Evolutionary conservation across 2,797 vertebrate genomes (phyloP).

Genomic region (Petrocephalus sullivani): DNA sequence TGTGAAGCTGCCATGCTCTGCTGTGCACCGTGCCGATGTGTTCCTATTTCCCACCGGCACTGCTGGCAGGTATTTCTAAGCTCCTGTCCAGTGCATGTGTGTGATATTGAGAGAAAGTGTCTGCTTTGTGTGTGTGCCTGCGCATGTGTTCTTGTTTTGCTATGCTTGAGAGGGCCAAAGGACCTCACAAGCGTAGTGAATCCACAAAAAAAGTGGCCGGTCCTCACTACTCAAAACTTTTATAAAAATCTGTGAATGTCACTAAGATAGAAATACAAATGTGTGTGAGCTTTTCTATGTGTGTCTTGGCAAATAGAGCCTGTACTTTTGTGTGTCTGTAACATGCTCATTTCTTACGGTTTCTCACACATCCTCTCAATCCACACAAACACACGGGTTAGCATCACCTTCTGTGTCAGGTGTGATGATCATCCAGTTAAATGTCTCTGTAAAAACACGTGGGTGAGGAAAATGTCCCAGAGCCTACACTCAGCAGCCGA

Average conservation of each 20-base stretch:
- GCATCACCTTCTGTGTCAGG: background rate
- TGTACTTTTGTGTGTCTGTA: background rate
- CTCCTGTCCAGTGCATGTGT: background rate
- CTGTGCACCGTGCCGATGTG: background rate
- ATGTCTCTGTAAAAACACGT: background rate
- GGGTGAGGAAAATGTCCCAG: background rate
- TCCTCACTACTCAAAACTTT: no score
- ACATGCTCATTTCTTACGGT: background rate
- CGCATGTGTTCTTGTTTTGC: background rate
- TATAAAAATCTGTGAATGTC: no score
- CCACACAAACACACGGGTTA: background rate
- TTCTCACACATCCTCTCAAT: background rate
- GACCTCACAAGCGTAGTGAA: no score
- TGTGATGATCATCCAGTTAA: background rate
- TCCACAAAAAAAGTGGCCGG: no score
- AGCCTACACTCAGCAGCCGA: background rate
- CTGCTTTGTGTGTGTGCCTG: background rate
- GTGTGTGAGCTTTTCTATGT: background rate
- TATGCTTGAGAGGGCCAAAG: no score
- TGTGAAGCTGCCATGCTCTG: background rate
- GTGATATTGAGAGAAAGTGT: background rate
- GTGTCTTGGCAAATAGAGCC: background rate
- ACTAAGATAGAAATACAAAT: no score
- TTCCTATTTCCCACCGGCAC: background rate
- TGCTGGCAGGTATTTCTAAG: background rate